Evolutionary conservation across 2,113 vertebrate genomes (phyloP).

Genomic region (pig (Sus scrofa)): T2T-Sscrofa CM000812.6:262623501-262624000

Average conservation of each 20-base stretch:
- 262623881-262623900: too few species aligned
- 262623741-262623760: not conserved
- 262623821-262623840: not conserved
- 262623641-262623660: not conserved
- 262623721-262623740: not conserved
- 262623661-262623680: not conserved
- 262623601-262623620: not conserved
- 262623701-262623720: not conserved
- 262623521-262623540: not conserved
- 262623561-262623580: not conserved
- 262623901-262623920: not conserved
- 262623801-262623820: not conserved
- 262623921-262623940: not conserved
- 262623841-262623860: not conserved
- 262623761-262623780: not conserved
- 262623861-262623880: not conserved
- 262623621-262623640: not conserved
- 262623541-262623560: not conserved
- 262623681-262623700: constrained; percentile 9
- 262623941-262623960: not conserved
- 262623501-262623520: constrained; percentile 1
- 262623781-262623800: not conserved
- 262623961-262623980: not conserved
- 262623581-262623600: not conserved
- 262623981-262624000: not conserved